phyloP scores from a whole-genome alignment of 2,888 invertebrate genomes.

The Dioctria rufipes region DNA sequence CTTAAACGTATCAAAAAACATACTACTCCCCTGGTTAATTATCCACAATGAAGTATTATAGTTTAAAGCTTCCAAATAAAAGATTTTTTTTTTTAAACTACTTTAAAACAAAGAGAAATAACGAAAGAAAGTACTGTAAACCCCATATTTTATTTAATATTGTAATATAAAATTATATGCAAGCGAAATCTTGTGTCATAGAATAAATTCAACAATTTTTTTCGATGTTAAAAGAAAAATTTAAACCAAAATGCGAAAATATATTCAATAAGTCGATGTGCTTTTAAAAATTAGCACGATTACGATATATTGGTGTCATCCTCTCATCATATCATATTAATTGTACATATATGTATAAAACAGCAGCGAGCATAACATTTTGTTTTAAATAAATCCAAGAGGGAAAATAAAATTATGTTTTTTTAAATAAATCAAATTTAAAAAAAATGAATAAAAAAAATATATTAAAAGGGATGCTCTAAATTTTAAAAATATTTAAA shows the following conservation, averaged over 20 bases:
- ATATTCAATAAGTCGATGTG: slow-evolving; percentile 7
- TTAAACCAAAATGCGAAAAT: background rate
- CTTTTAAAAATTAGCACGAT: slow-evolving; percentile 18
- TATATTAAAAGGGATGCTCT: slow-evolving; percentile 17
- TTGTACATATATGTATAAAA: slow-evolving; percentile 19
- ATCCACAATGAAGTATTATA: too few species aligned
- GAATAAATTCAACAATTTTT: too few species aligned
- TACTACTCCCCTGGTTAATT: too few species aligned
- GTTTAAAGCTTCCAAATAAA: too few species aligned
- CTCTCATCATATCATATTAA: slow-evolving; percentile 43
- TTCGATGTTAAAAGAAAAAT: slow-evolving; percentile 3
- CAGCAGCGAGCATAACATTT: slow-evolving; percentile 40
- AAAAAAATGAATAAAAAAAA: background rate
- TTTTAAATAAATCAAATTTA: slow-evolving; percentile 21
- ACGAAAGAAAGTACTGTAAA: too few species aligned
- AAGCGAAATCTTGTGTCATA: too few species aligned
- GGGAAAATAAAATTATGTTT: slow-evolving; percentile 20
- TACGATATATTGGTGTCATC: slow-evolving; percentile 43
- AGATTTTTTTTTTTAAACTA: too few species aligned
- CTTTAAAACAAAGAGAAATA: too few species aligned
- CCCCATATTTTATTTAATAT: too few species aligned
- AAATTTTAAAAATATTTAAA: slow-evolving; percentile 12
- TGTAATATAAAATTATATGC: too few species aligned
- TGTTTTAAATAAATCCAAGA: slow-evolving; percentile 23
- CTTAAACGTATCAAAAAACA: too few species aligned